Evolutionary conservation across 1,140 invertebrate genomes (phyloP), one percentile per base, ranked within the genome.

Genomic region (Subanguina moxae): DNA sequence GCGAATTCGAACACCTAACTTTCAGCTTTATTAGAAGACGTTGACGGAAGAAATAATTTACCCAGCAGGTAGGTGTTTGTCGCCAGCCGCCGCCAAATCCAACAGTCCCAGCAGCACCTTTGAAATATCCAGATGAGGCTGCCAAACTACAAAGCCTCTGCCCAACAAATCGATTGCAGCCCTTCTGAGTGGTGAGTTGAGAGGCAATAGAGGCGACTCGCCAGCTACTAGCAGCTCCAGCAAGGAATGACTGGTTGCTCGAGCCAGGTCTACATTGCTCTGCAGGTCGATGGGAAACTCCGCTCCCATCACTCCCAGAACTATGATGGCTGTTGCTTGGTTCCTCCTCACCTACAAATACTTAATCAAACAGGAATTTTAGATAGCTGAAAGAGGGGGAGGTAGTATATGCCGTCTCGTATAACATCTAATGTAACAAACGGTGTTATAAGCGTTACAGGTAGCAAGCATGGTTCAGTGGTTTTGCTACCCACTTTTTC

Each of bases 91-190:
- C 82, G 93, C 94, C 82, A 97, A 88, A 83, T 97, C 93, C 43
- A 98, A 84, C 3, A 97, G 84, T 63, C 91, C 91, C 0, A 94
- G 84, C 23, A 95, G 84, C 28, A 95, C 90, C 64, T 82, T 78
- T 38, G 93, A 94, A 57, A 97, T 93, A 84, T 98, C 94, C 23
- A 99, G 83, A 84, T 97, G 95, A 0, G 94, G 93, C 83, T 98
- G 94, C 95, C 95, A 99, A 0, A 97, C 92, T 0, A 91, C 93
- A 83, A 98, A 99, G 28, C 95, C 95, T 57, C 94, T 87, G 0
- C 95, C 87, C 42, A 87, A 75, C 57, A 99, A 86, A 87, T 98
- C 95, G 56, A 98, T 94, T 1, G 95, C 93, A 19, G 95, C 94
- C 70, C 94, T 85, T 19, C 94, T 86, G 28, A 97, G 85, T 0